Base-by-base conservation (phyloP, 2,888 invertebrate genomes). In the Macrosoma leucophasiata region DNA sequence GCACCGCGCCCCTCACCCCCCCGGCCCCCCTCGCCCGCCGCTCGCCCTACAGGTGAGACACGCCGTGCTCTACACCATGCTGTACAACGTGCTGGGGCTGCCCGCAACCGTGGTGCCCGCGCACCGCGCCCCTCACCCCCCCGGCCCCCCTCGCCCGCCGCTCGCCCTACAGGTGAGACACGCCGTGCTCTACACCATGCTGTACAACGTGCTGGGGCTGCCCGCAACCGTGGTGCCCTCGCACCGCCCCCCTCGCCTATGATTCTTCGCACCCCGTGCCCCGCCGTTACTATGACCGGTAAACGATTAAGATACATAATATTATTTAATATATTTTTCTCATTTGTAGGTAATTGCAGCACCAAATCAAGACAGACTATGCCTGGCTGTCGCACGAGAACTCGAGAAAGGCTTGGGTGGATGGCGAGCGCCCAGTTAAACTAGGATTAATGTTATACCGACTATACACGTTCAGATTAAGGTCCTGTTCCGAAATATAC, bases 321-420 rank as follows among this genome's bases (percentile, higher is more conserved):
- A 4, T 5, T 13, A n/a, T 3, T 13, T 7, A 13, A 5, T 24
- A 13, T 2, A 6, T 25, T 27, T 18, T 9, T 18, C 3, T 18
- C 9, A 3, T 24, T 65, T 68, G 3, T 64, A 91, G 90, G 87
- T 91, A 2, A 86, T 95, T 36, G 92, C 91, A 0, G 89, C 86
- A 0, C 90, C 90, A 12, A 75, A 91, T 62, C 90, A 92, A 58
- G 97, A 97, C 67, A 85, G 91, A 35, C 68, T 95, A 5, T 93
- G 94, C 40, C 65, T 97, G 12, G 91, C 92, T 0, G 90, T 95
- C 3, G 96, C 96, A 1, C 78, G 82, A 43, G 91, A 93, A 53
- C 64, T 97, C 22, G 94, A 95, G 59, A 77, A 77, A 20, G 88
- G 85, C 6, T 94, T 95, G 66, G 94, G 94, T 1, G 96, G 96